These are phyloP conservation scores for Sussaba pulchella DNA, from an alignment of 2,888 invertebrate genomes.

Conservation along the genomic window DNA sequence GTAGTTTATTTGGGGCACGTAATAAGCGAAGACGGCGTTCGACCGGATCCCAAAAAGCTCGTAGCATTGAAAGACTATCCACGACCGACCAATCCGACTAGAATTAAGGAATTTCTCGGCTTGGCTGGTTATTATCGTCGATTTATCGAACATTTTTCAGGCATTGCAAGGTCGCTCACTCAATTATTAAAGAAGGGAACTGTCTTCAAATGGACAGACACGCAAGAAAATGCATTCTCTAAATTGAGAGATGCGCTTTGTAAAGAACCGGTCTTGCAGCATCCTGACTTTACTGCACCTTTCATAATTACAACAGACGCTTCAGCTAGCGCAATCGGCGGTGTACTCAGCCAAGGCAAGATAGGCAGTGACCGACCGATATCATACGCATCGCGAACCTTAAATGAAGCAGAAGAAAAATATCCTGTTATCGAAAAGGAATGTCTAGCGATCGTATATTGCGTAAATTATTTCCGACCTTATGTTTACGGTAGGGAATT, in stretches of 20 bases:
- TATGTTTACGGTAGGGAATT: too few species aligned
- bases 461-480: too few species aligned
- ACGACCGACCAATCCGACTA: too few species aligned
- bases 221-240: conserved; percentile 10
- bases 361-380: conserved; percentile 16
- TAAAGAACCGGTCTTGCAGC: not conserved
- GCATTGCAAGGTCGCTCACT: not conserved
- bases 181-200: conserved; percentile 6
- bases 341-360: conserved; percentile 29
- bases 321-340: too few species aligned
- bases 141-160: not conserved
- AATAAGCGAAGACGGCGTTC: conserved; percentile 14
- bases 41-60: conserved; percentile 18
- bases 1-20: conserved; percentile 24
- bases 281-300: conserved; percentile 12
- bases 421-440: not conserved
- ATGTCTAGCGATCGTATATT: too few species aligned
- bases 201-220: conserved; percentile 6
- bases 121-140: conserved; percentile 6
- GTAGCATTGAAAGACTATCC: too few species aligned
- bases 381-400: too few species aligned
- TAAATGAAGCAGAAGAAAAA: not conserved
- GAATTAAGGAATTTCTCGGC: conserved; percentile 8
- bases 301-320: conserved; percentile 32
- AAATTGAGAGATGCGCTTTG: conserved; percentile 17